These are phyloP conservation scores for Eurois occulta DNA, from an alignment of 2,888 invertebrate species.

Conservation along the genomic window DNA sequence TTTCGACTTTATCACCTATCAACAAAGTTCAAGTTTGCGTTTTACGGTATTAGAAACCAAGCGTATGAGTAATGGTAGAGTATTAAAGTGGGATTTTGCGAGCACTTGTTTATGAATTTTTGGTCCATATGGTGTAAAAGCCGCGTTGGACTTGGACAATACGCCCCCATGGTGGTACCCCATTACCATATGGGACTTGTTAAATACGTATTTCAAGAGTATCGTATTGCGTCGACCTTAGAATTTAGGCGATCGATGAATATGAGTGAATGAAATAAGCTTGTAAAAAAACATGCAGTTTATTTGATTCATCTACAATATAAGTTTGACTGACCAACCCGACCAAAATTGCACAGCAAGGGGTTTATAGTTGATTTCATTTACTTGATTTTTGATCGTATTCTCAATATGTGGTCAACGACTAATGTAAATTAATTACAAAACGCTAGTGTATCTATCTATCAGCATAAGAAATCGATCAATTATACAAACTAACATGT, in stretches of 20 bases:
- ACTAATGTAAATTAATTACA: background rate
- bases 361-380: background rate
- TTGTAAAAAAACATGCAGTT: background rate
- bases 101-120: constrained; percentile 89
- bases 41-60: constrained; percentile 47
- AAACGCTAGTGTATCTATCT: background rate
- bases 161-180: constrained; percentile 84
- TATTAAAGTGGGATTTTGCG: constrained; percentile 84
- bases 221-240: constrained; percentile 77
- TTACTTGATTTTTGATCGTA: background rate
- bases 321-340: background rate
- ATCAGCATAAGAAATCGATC: constrained; percentile 8
- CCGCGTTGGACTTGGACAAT: constrained; percentile 83
- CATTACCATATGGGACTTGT: constrained; percentile 89
- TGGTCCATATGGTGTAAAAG: constrained; percentile 90
- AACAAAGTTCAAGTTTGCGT: constrained; percentile 67
- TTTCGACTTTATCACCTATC: constrained; percentile 61
- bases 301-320: background rate
- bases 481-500: constrained; percentile 18
- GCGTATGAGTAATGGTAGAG: constrained; percentile 78
- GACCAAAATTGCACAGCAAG: background rate
- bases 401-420: background rate
- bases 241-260: constrained; percentile 60
- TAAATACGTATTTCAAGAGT: constrained; percentile 88
- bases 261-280: constrained; percentile 37